Evolutionary conservation across 2,888 invertebrate genomes (phyloP).

Genomic region (Agrochola lychnidis): DNA sequence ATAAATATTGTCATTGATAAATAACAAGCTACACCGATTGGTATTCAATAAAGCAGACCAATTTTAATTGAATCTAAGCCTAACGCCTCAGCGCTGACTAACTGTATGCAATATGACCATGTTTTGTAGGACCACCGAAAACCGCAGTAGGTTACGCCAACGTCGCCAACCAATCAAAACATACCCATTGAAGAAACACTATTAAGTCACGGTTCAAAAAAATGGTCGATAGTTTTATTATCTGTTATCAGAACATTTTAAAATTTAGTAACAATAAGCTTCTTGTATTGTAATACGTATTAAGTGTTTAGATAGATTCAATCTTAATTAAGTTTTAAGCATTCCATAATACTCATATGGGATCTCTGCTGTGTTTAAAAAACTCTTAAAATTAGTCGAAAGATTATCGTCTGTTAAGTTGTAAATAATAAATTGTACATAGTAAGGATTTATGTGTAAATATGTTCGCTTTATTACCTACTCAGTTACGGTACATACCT

Average conservation of each 20-base stretch:
- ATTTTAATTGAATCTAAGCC: background rate
- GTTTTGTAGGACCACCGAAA: conserved; percentile 7
- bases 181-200: background rate
- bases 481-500: conserved; percentile 49
- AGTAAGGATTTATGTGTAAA: conserved; percentile 81
- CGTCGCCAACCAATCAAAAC: background rate
- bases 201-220: conserved; percentile 25
- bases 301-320: conserved; percentile 87
- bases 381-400: conserved; percentile 87
- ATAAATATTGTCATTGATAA: background rate
- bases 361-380: conserved; percentile 89
- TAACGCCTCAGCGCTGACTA: background rate
- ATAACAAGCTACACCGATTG: background rate
- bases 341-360: conserved; percentile 89
- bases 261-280: conserved; percentile 77
- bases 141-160: background rate
- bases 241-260: conserved; percentile 72
- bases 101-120: background rate
- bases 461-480: conserved; percentile 77
- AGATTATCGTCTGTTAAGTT: conserved; percentile 79
- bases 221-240: conserved; percentile 65
- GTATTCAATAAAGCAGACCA: background rate
- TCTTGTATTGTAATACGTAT: conserved; percentile 76
- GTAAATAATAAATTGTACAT: conserved; percentile 81
- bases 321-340: conserved; percentile 88